Evolutionary conservation across 2,113 vertebrate genomes (phyloP), one percentile per base, ranked within the genome.

Genomic region (Aix galericulata): DNA sequence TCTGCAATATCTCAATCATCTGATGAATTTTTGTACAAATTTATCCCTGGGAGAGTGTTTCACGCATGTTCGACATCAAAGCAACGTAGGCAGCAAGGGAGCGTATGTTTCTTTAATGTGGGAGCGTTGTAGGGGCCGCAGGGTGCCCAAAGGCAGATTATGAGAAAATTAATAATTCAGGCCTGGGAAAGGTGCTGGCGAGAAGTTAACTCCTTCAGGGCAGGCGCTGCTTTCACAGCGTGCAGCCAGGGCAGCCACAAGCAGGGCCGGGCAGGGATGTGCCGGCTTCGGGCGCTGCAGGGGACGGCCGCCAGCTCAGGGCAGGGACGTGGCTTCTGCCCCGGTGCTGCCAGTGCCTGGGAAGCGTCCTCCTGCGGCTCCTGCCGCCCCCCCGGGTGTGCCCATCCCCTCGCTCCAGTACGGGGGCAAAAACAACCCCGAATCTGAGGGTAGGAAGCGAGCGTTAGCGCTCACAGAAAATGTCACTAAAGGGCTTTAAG

Each of bases 151-250:
- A 92, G 95, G 95, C 88, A 95, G 93, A 94, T 96, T 95, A 94
- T 77, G 75, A 79, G 38, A 58, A 82, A 91, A 96, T 97, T 94
- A 96, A 96, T 97, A 94, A 97, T 97, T 97, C 96, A 95, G 88
- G 74, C 27, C 38, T 78, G 6, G 7, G 74, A 67, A 83, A 95
- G 80, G 91, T 92, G 79, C 84, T 62, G 81, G 62, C 42, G 76
- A 75, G 60, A 63, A 92, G 38, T 97, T 96, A 97, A 96, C 94
- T 80, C 89, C 80, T 95, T 89, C 75, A 29, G 58, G 81, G 75
- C 0, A 50, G 55, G 21, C 0, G 3, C 82, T 82, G 81, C 76
- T 75, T 82, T 63, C 0, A 0, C 23, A 5, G 32, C 4, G n/a
- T 32, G 14, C 31, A 5, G 58, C 34, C 8, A 0, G 2, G 17